Percentiles rank a stretch among this genome's conserved stretches.
Conservation (phyloP, 2,888 invertebrate species). For the Ischnus inquisitorius region DNA sequence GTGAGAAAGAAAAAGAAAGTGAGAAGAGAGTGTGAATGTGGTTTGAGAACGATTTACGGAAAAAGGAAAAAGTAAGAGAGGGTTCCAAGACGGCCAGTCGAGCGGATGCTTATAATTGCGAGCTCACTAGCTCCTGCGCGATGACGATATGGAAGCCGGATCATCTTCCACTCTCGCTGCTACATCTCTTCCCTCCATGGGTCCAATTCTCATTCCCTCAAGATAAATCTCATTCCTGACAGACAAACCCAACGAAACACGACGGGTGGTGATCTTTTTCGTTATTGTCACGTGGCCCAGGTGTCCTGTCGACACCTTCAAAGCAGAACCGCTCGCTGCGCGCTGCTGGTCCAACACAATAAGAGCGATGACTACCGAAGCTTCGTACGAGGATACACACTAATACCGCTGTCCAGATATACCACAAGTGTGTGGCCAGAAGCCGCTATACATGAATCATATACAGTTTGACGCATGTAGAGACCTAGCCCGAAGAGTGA, state of each 20-base stretch:
- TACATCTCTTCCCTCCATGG: not conserved
- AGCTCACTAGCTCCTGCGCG: slow-evolving; percentile 17
- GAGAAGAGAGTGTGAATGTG: slow-evolving; percentile 1
- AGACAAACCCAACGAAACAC: slow-evolving; percentile 52
- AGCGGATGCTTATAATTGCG: slow-evolving; percentile 80
- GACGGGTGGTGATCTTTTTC: slow-evolving; percentile 69
- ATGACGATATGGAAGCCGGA: slow-evolving; percentile 43
- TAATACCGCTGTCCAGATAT: slow-evolving; percentile 19
- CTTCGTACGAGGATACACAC: slow-evolving; percentile 43
- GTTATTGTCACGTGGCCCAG: slow-evolving; percentile 78
- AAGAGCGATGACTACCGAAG: slow-evolving; percentile 59
- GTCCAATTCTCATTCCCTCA: slow-evolving; percentile 27
- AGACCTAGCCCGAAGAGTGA: slow-evolving; percentile 56
- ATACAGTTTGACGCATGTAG: slow-evolving; percentile 22
- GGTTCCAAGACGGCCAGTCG: slow-evolving; percentile 66
- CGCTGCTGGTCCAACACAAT: slow-evolving; percentile 57
- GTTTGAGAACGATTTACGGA: slow-evolving; percentile 21
- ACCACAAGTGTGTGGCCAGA: not conserved
- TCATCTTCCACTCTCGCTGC: slow-evolving; percentile 35
- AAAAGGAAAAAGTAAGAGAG: slow-evolving; percentile 13
- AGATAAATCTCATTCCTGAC: slow-evolving; percentile 55
- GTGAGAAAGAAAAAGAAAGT: slow-evolving; percentile 38
- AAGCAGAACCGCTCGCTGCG: slow-evolving; percentile 73
- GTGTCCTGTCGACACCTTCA: slow-evolving; percentile 82
- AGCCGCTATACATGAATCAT: slow-evolving; percentile 3